These are phyloP conservation scores for Tolypeutes matacus DNA, from an alignment of 2,797 vertebrate genomes.

Conservation along the genomic window DNA sequence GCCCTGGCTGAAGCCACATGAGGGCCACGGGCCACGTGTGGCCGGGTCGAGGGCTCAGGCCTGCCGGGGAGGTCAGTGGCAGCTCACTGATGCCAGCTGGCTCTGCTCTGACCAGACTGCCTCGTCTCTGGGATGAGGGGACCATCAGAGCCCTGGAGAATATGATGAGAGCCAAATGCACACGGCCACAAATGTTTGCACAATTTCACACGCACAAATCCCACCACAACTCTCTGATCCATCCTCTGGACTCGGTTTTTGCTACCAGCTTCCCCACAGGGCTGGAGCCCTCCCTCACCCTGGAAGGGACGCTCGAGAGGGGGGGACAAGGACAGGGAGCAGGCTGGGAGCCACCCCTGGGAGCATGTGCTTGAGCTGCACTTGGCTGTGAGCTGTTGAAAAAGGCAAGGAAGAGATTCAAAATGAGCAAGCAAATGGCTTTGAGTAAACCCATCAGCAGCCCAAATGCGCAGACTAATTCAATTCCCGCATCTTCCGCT, in stretches of 20 bases:
- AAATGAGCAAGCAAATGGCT: not conserved
- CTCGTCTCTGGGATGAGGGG: no score
- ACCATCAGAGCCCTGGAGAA: not conserved
- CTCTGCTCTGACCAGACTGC: no score
- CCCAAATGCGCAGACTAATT: conserved; percentile 57
- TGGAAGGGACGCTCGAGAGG: not conserved
- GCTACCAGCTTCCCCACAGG: fast-evolving
- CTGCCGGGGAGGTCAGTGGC: fast-evolving
- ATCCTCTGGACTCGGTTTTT: fast-evolving
- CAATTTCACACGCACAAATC: fast-evolving
- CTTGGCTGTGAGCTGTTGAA: conserved; percentile 65
- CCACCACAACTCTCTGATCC: fast-evolving
- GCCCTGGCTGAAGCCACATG: not conserved
- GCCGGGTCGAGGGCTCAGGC: not conserved
- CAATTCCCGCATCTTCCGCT: conserved; percentile 9
- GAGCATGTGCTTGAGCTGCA: not conserved
- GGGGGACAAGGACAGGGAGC: not conserved
- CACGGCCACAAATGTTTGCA: fast-evolving
- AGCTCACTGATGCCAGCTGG: fast-evolving
- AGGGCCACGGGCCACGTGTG: not conserved
- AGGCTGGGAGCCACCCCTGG: fast-evolving
- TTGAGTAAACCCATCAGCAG: conserved; percentile 46
- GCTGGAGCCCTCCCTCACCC: not conserved
- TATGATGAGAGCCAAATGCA: fast-evolving
- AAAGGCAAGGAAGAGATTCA: conserved; percentile 59